A percentile compares a stretch with the other conserved stretches of the same genome.
Evolutionary conservation across 2,888 invertebrate genomes (phyloP).

Genomic region (Baccha elongata): DNA sequence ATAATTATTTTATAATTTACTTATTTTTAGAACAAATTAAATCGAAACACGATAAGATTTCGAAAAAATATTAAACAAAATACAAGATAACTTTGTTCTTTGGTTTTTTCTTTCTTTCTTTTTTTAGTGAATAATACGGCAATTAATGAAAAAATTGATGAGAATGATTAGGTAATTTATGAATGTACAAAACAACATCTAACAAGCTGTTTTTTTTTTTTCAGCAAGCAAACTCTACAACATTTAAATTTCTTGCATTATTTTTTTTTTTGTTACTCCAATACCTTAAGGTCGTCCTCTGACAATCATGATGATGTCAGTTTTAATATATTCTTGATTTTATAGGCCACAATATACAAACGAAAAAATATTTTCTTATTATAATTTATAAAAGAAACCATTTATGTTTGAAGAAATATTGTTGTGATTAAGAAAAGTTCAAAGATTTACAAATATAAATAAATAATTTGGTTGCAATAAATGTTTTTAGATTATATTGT

Average conservation of each 20-base stretch:
- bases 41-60: too few species aligned
- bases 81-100: too few species aligned
- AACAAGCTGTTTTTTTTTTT: slow-evolving; percentile 15
- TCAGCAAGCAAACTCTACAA: slow-evolving; percentile 18
- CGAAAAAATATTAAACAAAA: too few species aligned
- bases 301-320: slow-evolving; percentile 81
- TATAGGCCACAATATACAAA: slow-evolving; percentile 68
- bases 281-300: slow-evolving; percentile 81
- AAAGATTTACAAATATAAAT: slow-evolving; percentile 1
- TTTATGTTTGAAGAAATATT: slow-evolving; percentile 41
- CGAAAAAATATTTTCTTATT: slow-evolving; percentile 44
- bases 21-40: too few species aligned
- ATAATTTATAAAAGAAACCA: slow-evolving; percentile 46
- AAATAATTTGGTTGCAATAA: slow-evolving; percentile 30
- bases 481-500: neutral
- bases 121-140: too few species aligned
- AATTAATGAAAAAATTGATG: neutral
- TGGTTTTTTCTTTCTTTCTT: too few species aligned
- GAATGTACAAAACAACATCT: slow-evolving; percentile 18
- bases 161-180: slow-evolving; percentile 15
- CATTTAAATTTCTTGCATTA: slow-evolving; percentile 31
- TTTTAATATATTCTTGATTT: slow-evolving; percentile 75
- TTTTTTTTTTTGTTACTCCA: slow-evolving; percentile 31
- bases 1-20: too few species aligned
- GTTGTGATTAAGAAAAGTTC: slow-evolving; percentile 72